Conservation (phyloP, 2,888 invertebrate species). For the Metallyticus violacea region DNA sequence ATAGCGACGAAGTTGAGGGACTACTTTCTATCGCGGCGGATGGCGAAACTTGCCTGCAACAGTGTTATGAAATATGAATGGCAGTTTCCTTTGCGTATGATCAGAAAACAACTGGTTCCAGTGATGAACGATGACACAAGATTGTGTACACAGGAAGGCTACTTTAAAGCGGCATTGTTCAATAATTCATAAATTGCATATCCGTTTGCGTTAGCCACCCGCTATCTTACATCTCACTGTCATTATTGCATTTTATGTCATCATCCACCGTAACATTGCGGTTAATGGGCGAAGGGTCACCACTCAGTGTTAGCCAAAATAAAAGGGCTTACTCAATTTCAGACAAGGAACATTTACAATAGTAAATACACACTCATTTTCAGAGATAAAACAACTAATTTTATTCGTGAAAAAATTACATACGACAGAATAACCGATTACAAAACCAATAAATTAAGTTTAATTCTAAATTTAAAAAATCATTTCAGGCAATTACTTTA, state of each 20-base stretch:
- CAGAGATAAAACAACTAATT: too few species aligned
- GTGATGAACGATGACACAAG: neutral
- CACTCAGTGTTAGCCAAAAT: too few species aligned
- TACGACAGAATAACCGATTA: too few species aligned
- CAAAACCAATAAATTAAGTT: too few species aligned
- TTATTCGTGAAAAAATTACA: too few species aligned
- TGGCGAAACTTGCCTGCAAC: neutral
- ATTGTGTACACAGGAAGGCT: neutral
- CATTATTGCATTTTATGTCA: neutral
- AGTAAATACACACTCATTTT: too few species aligned
- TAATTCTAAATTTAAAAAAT: too few species aligned
- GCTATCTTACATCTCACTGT: neutral
- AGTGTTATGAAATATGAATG: constrained; percentile 20
- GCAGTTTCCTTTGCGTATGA: constrained; percentile 5
- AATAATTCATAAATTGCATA: neutral
- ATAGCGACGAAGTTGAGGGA: neutral
- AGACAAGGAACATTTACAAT: too few species aligned
- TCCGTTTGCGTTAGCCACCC: neutral
- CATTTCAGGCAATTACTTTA: too few species aligned
- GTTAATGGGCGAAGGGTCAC: too few species aligned
- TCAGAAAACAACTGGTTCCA: neutral
- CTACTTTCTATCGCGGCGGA: constrained; percentile 9
- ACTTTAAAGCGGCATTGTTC: neutral
- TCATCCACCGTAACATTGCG: neutral
- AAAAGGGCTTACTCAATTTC: too few species aligned